Percentiles rank a stretch among this genome's conserved stretches.
These are phyloP conservation scores for Plusia festucae DNA, from an alignment of 2,888 invertebrate species.

Conservation along the genomic window DNA sequence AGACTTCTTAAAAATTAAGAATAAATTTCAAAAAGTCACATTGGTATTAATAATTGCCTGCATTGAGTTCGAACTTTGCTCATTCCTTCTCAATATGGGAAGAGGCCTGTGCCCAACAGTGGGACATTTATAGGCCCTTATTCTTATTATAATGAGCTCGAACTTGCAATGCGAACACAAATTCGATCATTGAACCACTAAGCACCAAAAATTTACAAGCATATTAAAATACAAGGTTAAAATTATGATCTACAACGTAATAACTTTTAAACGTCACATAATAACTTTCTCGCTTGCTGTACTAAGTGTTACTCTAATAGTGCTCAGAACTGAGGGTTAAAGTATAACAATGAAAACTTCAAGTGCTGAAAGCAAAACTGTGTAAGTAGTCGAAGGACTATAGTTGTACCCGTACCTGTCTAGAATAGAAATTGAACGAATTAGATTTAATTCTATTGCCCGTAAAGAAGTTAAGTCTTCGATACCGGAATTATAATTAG, in stretches of 20 bases:
- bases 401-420: conserved; percentile 26
- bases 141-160: no score
- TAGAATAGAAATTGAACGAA: conserved; percentile 37
- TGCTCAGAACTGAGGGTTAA: background rate
- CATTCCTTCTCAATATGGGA: no score
- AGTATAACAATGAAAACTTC: conserved; percentile 35
- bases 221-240: background rate
- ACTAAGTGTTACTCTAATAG: background rate
- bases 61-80: no score
- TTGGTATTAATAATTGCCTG: no score
- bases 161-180: no score
- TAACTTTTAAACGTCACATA: background rate
- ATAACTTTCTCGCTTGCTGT: background rate
- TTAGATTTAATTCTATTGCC: background rate
- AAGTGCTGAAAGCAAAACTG: conserved; percentile 26
- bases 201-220: no score
- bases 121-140: no score
- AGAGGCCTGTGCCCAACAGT: no score
- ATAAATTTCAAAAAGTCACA: no score
- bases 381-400: conserved; percentile 23
- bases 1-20: no score
- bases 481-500: background rate
- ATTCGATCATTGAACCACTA: no score
- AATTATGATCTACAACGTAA: background rate
- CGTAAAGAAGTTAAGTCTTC: background rate